Conservation (phyloP, 2,113 vertebrate species). For the Daboia siamensis region DNA sequence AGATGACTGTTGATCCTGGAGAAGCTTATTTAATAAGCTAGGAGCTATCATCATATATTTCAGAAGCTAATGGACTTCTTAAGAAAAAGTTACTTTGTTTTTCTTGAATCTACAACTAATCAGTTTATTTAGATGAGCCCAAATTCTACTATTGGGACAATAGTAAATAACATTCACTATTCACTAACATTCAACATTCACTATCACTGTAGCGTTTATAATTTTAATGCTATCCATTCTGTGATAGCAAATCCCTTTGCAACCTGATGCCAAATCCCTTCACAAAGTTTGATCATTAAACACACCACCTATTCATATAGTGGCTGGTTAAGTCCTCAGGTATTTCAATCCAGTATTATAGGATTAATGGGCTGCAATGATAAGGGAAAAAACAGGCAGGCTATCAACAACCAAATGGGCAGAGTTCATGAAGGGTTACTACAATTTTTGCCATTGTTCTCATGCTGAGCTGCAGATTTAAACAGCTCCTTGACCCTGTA, state of each 20-base stretch:
- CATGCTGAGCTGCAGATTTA: neutral
- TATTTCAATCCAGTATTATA: neutral
- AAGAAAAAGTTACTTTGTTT: neutral
- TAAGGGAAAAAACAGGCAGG: neutral
- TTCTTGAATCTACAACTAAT: neutral
- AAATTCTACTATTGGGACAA: neutral
- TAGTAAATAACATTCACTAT: neutral
- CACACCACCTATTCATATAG: neutral
- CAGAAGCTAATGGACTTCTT: neutral
- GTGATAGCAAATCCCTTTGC: neutral
- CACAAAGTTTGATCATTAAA: neutral
- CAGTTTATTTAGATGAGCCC: neutral
- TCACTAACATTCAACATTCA: too few relatives aligned
- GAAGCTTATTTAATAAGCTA: neutral
- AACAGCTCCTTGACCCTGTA: neutral
- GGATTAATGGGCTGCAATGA: neutral
- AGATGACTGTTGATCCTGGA: neutral
- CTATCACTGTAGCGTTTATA: neutral
- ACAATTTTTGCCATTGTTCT: neutral
- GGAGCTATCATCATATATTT: neutral
- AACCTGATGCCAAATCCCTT: neutral
- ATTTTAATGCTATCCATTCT: neutral
- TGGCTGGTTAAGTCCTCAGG: neutral
- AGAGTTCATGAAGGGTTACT: neutral
- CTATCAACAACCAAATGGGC: neutral